Conservation (phyloP, 2,797 vertebrate genomes). For the Carapus acus region DNA sequence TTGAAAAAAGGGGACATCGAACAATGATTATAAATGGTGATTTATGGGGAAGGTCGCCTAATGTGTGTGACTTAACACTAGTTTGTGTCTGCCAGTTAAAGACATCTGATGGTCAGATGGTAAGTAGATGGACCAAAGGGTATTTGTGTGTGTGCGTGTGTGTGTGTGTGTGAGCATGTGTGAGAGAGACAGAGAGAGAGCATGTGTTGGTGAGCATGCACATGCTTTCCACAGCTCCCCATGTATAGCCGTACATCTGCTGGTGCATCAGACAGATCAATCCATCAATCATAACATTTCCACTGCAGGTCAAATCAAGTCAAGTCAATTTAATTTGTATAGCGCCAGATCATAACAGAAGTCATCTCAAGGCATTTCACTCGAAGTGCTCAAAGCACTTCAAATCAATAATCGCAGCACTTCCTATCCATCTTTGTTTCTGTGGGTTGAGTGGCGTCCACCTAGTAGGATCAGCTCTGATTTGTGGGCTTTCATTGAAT, state of each 20-base stretch:
- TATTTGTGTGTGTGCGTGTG: constrained; percentile 26
- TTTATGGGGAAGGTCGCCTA: too few species aligned
- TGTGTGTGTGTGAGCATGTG: constrained; percentile 7
- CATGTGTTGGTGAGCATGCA: background rate
- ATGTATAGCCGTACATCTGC: constrained; percentile 59
- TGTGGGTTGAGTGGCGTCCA: constrained; percentile 20
- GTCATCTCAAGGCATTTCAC: too few species aligned
- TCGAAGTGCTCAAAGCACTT: too few species aligned
- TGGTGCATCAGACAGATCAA: constrained; percentile 62
- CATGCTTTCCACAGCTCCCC: constrained; percentile 36
- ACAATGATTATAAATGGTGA: too few species aligned
- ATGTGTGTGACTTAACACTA: constrained; percentile 22
- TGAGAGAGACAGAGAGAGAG: constrained; percentile 5
- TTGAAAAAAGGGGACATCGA: too few species aligned
- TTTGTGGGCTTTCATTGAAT: constrained; percentile 22
- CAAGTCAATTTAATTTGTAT: too few species aligned
- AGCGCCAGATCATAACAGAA: too few species aligned
- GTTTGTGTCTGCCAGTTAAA: constrained; percentile 31
- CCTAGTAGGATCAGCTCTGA: constrained; percentile 8
- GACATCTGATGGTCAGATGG: constrained; percentile 32
- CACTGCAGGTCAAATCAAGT: too few species aligned
- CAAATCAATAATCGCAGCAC: constrained; percentile 66
- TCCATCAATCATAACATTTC: constrained; percentile 78
- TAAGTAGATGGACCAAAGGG: constrained; percentile 33
- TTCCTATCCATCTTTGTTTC: constrained; percentile 47